Base-by-base conservation (phyloP, 2,888 invertebrate genomes). In the Micropterix aruncella region DNA sequence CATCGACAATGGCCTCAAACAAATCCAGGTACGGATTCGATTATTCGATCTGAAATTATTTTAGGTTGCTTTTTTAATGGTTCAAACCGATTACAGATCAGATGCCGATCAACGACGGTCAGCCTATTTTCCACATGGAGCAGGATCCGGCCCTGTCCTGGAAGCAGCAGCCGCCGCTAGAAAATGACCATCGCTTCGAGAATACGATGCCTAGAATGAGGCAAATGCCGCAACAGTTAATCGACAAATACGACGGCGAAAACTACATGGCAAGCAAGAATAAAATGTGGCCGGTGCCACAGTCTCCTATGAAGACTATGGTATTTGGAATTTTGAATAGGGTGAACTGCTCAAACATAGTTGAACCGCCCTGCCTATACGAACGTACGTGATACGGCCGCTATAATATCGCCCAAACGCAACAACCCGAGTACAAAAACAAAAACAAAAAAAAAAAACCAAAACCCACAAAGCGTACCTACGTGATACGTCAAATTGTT, bases 271-370 rank as follows among this genome's bases (percentile, higher is more conserved):
- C 47, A 45, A 38, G 49, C 38, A 45, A 50, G 37, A 48, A 51
- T 18, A 51, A 51, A 44, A 49, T 50, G 49, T 51, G 51, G 51
- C 47, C 49, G 7, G 51, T 51, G 19, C 51, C 50, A 2, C 50
- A 50, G 40, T 38, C 47, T 18, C 47, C 42, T 44, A 50, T 27
- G 5, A 27, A 27, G 12, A 27, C 12, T 27, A 27, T 27, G 27
- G 27, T 27, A 12, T n/a, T n/a, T n/a, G n/a, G n/a, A n/a, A n/a
- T n/a, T n/a, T n/a, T n/a, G n/a, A n/a, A n/a, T n/a, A n/a, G n/a
- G n/a, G n/a, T n/a, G n/a, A n/a, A n/a, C n/a, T n/a, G n/a, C n/a
- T n/a, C n/a, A n/a, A n/a, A n/a, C n/a, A n/a, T n/a, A n/a, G n/a
- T n/a, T n/a, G n/a, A n/a, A n/a, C n/a, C n/a, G n/a, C n/a, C n/a